Conservation (phyloP, 2,797 vertebrate species). For the Loris lydekkerianus region DNA sequence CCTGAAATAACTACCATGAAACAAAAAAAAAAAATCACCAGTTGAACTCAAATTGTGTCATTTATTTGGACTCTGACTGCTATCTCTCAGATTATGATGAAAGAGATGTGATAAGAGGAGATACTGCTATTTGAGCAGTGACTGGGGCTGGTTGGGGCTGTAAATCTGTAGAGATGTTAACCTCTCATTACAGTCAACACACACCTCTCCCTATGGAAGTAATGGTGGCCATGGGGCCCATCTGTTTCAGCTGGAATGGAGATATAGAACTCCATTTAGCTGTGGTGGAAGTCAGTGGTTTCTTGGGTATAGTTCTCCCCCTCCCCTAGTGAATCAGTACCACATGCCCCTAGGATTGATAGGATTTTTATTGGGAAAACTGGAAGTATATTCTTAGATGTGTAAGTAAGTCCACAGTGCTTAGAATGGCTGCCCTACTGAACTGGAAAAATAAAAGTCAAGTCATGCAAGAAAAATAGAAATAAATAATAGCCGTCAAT, state of each 20-base stretch:
- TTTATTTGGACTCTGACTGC: not conserved
- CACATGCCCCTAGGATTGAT: not conserved
- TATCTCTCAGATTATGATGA: constrained; percentile 48
- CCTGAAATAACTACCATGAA: constrained; percentile 41
- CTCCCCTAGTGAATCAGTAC: not conserved
- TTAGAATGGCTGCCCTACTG: not conserved
- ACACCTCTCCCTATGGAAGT: not conserved
- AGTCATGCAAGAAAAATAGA: not conserved
- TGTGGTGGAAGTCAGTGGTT: not conserved
- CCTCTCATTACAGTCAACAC: not conserved
- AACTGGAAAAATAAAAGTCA: constrained; percentile 32
- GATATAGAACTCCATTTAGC: not conserved
- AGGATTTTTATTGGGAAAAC: not conserved
- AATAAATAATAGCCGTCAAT: constrained; percentile 5
- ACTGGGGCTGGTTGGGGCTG: not conserved
- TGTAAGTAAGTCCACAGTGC: not conserved
- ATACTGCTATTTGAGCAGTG: not conserved
- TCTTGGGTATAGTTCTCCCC: not conserved
- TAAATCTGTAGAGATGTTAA: constrained; percentile 50
- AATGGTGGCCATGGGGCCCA: not conserved
- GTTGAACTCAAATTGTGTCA: not conserved
- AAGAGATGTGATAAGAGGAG: constrained; percentile 47
- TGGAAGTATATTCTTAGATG: constrained; percentile 42
- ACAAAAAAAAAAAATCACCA: constrained; percentile 69
- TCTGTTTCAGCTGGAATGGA: not conserved